Evolutionary conservation across 2,113 vertebrate genomes (phyloP), one percentile per base, ranked within the genome.

Genomic region (Aythya baeri): DNA sequence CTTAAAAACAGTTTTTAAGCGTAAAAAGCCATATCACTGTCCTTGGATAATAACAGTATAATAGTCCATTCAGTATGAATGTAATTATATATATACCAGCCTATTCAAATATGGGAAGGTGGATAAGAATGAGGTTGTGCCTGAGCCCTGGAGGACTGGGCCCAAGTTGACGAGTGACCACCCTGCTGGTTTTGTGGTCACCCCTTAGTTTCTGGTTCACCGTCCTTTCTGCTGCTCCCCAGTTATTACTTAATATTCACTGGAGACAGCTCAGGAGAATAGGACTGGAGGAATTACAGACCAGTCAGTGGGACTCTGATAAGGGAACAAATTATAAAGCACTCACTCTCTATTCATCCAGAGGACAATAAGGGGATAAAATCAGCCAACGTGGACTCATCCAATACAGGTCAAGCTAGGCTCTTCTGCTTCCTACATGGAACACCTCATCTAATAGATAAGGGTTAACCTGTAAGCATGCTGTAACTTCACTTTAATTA

Each of bases 91-190:
- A 23, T 43, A 38, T 13, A 49, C 10, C 58, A 81, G 20, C 27
- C 59, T 43, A 14, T 55, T 59, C 43, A 68, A 81, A 44, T 68
- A 36, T 1, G 22, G 61, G 44, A 36, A 49, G 63, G 52, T 31
- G 49, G n/a, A 57, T 59, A 63, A 68, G 46, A 46, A 46, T 46
- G 46, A 46, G 46, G 18, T 36, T 26, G 59, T 67, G 70, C 44
- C 43, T 13, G 49, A 25, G n/a, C 49, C 50, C 58, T 43, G 27
- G n/a, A n/a, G 8, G 15, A 59, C 43, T 58, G 29, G 17, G 34
- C 8, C 34, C 54, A 21, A 59, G 61, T 21, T 1, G 1, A 61
- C 1, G 0, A 75, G 32, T 50, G 52, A 27, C 36, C 20, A 31
- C 17, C 4, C 25, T 66, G 16, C 61, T 44, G 52, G 8, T 54